These are phyloP conservation scores for Helarctos malayanus DNA, from an alignment of 2,797 vertebrate genomes.

Conservation along the genomic window DNA sequence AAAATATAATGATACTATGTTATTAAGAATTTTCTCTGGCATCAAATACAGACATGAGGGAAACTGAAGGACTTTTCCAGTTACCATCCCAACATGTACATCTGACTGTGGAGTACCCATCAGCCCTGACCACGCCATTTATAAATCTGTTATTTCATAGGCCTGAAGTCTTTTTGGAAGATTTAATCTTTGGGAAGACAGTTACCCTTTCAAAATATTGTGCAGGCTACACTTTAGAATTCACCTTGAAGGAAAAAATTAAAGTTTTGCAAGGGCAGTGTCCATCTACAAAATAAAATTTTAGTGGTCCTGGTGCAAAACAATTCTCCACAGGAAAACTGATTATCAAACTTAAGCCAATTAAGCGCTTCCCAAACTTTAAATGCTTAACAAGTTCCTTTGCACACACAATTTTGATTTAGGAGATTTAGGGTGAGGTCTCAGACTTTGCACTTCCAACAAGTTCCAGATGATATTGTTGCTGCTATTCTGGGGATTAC, in stretches of 20 bases:
- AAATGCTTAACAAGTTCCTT: neutral
- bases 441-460: neutral
- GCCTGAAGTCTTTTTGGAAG: neutral
- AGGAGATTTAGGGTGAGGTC: neutral
- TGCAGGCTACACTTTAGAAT: neutral
- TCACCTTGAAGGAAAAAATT: neutral
- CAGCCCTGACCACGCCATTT: neutral
- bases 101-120: neutral
- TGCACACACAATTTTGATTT: neutral
- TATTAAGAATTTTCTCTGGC: neutral
- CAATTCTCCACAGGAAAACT: neutral
- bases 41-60: neutral
- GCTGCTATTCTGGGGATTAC: neutral
- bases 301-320: neutral
- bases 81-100: neutral
- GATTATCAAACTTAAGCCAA: neutral
- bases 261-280: neutral
- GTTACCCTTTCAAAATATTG: neutral
- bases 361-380: neutral
- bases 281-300: neutral
- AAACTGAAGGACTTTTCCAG: neutral
- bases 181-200: neutral
- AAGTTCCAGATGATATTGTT: neutral
- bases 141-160: neutral
- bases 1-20: neutral